These are phyloP conservation scores for Pipistrellus pipistrellus DNA, from an alignment of 2,797 vertebrate species.

Conservation along the genomic window DNA sequence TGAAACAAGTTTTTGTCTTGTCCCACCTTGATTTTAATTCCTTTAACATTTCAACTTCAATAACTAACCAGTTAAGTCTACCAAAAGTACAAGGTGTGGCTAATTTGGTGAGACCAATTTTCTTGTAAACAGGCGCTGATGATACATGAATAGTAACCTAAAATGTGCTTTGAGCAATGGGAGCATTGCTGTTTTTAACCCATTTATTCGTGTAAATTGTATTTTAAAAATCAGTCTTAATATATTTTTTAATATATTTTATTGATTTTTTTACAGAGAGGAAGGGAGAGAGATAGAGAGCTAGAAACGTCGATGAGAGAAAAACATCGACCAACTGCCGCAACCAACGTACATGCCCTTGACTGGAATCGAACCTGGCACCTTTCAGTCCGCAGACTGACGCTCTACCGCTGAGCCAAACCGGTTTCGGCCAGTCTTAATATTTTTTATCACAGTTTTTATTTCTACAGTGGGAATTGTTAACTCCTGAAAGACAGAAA, in stretches of 20 bases:
- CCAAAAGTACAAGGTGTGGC: constrained; percentile 28
- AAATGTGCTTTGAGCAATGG: background rate
- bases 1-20: constrained; percentile 22
- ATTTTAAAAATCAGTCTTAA: background rate
- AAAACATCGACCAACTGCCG: too few species aligned
- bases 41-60: constrained; percentile 26
- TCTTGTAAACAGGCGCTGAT: background rate
- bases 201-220: background rate
- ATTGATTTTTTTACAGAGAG: too few species aligned
- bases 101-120: constrained; percentile 18
- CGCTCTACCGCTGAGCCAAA: too few species aligned
- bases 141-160: background rate
- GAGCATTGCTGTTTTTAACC: background rate
- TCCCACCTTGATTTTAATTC: constrained; percentile 53
- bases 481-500: background rate
- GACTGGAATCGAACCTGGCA: too few species aligned
- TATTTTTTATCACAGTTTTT: constrained; percentile 25
- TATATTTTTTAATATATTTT: background rate
- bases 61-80: background rate
- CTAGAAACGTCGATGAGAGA: too few species aligned
- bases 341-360: too few species aligned
- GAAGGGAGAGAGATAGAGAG: too few species aligned
- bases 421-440: background rate
- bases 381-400: too few species aligned
- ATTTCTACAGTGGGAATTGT: background rate